These are phyloP conservation scores for Sussaba pulchella DNA, from an alignment of 2,888 invertebrate species.

Conservation along the genomic window DNA sequence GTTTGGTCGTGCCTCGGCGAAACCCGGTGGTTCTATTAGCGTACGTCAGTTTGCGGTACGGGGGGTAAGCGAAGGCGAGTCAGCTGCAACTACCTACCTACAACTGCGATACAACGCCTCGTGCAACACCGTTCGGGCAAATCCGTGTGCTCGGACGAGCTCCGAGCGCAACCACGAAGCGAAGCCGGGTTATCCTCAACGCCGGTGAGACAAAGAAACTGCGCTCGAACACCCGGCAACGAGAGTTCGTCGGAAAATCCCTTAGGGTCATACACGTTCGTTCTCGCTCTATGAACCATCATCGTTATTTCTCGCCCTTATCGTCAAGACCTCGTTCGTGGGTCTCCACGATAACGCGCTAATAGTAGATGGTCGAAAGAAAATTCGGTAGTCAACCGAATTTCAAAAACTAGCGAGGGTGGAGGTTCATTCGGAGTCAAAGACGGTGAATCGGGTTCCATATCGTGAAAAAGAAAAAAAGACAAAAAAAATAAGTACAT, in stretches of 20 bases:
- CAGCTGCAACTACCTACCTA: conserved; percentile 25
- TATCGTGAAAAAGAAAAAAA: too few species aligned
- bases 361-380: too few species aligned
- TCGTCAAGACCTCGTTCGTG: too few species aligned
- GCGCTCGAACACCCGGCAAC: conserved; percentile 64
- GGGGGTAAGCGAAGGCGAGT: conserved; percentile 44
- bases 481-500: background rate
- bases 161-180: conserved; percentile 37
- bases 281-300: too few species aligned
- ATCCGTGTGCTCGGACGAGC: conserved; percentile 41
- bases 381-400: conserved; percentile 50
- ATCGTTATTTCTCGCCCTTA: conserved; percentile 35
- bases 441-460: too few species aligned
- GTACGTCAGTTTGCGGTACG: conserved; percentile 49
- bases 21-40: conserved; percentile 44
- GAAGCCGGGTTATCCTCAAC: conserved; percentile 33
- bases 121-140: background rate
- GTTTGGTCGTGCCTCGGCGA: conserved; percentile 23
- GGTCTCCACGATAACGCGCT: too few species aligned
- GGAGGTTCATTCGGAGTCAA: too few species aligned
- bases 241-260: conserved; percentile 60
- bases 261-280: conserved; percentile 51
- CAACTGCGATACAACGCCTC: background rate
- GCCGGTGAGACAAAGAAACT: conserved; percentile 69
- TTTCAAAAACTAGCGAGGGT: too few species aligned